These are phyloP conservation scores for Pasiphila rectangulata DNA, from an alignment of 2,888 invertebrate species.

Conservation along the genomic window DNA sequence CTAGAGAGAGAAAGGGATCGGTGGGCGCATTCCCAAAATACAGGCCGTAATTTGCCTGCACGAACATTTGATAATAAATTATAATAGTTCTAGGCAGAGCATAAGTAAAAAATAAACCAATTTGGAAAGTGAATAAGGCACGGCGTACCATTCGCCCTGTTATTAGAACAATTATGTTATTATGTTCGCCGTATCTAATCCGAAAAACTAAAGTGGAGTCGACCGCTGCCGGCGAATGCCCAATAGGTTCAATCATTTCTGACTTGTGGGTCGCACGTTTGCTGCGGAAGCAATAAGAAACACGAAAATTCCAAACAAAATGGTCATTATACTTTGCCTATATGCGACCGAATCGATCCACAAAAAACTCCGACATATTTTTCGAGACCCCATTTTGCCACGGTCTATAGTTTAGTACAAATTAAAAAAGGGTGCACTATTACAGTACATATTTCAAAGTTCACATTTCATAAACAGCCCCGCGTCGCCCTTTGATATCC, in stretches of 20 bases:
- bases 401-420: slow-evolving; percentile 73
- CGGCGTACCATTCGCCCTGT: slow-evolving; percentile 69
- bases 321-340: slow-evolving; percentile 57
- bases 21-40: slow-evolving; percentile 57
- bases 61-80: slow-evolving; percentile 81
- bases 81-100: slow-evolving; percentile 79
- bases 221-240: slow-evolving; percentile 77
- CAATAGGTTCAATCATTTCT: slow-evolving; percentile 78
- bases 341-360: slow-evolving; percentile 50
- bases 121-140: slow-evolving; percentile 81
- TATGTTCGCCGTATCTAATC: slow-evolving; percentile 81
- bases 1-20: slow-evolving; percentile 55
- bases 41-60: slow-evolving; percentile 76
- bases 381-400: slow-evolving; percentile 64
- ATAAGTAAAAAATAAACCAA: slow-evolving; percentile 77
- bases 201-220: slow-evolving; percentile 80
- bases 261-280: slow-evolving; percentile 78
- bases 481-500: slow-evolving; percentile 77
- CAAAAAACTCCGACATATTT: slow-evolving; percentile 49
- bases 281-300: slow-evolving; percentile 81
- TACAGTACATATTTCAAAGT: slow-evolving; percentile 74
- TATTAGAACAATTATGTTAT: slow-evolving; percentile 81
- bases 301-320: slow-evolving; percentile 70
- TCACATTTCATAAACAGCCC: slow-evolving; percentile 75
- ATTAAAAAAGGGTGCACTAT: slow-evolving; percentile 76